A percentile compares a stretch with the other conserved stretches of the same genome.
These are phyloP conservation scores for Meloidogyne exigua DNA, from an alignment of 1,140 invertebrate genomes.

Conservation along the genomic window DNA sequence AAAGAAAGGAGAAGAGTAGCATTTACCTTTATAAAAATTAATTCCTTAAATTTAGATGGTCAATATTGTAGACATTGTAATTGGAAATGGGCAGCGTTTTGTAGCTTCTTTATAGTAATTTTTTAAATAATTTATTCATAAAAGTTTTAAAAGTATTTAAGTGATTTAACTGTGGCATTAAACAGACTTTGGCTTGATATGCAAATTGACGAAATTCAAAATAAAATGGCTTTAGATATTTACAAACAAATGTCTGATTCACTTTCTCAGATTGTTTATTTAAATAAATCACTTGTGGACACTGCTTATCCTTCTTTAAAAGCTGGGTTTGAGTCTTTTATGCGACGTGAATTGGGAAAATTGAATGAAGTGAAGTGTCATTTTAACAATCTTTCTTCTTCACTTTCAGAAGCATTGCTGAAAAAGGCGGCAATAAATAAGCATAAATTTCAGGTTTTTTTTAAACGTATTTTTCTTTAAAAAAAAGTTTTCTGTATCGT, in stretches of 20 bases:
- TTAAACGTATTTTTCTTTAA: not conserved
- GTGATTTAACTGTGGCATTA: slow-evolving; percentile 48
- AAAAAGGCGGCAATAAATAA: slow-evolving; percentile 55
- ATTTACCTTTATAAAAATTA: too few relatives aligned
- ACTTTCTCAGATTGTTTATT: slow-evolving; percentile 52
- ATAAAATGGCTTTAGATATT: slow-evolving; percentile 37
- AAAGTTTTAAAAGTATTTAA: slow-evolving; percentile 28
- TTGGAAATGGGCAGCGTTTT: slow-evolving; percentile 45
- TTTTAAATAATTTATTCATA: slow-evolving; percentile 14
- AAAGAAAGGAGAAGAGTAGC: too few relatives aligned
- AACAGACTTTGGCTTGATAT: slow-evolving; percentile 50
- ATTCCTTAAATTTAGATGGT: slow-evolving; percentile 35
- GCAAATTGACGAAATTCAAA: slow-evolving; percentile 28
- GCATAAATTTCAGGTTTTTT: slow-evolving; percentile 33
- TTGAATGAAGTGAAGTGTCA: slow-evolving; percentile 46
- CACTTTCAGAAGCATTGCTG: slow-evolving; percentile 50
- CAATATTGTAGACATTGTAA: slow-evolving; percentile 34
- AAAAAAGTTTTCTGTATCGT: too few relatives aligned
- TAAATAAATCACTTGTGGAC: slow-evolving; percentile 55
- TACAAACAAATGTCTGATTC: slow-evolving; percentile 52
- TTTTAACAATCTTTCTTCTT: slow-evolving; percentile 52
- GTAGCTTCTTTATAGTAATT: slow-evolving; percentile 46
- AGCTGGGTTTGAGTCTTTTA: slow-evolving; percentile 12
- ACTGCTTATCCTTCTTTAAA: slow-evolving; percentile 47
- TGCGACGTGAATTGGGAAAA: slow-evolving; percentile 52